Evolutionary conservation across 2,888 invertebrate genomes (phyloP), one percentile per base, ranked within the genome.

Genomic region (Seira ritae): DNA sequence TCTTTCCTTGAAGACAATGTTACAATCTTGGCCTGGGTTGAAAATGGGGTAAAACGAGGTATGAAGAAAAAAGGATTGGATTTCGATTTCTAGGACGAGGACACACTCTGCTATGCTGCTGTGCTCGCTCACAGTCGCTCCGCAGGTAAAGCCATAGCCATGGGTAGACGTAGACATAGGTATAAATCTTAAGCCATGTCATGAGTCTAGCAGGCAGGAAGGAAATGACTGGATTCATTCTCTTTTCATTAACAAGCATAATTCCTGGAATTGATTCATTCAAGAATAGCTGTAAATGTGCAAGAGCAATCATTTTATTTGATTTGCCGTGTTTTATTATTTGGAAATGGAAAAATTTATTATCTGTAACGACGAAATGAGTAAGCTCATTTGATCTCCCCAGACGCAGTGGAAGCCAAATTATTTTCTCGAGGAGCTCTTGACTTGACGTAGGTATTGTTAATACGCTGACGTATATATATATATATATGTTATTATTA

Each of bases 211-310:
- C 55, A 8, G 17, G 55, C 55, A 62, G 22, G 22, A 62, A 62
- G 62, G 62, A 62, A 62, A 62, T 62, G 62, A 62, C 62, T 62
- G 62, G 62, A 62, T 62, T 62, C n/a, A 20, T 62, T 62, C 22
- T 20, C 20, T 62, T 62, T 31, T 31, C 31, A 31, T 31, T 62
- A 62, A 62, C 22, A 55, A 17, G 62, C 62, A 62, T 62, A 62
- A 62, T 62, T 62, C 62, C 62, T 62, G 62, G 62, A 62, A 10
- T 8, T 62, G 22, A 20, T 10, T 22, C 4, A 20, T 20, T n/a
- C n/a, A n/a, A n/a, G 55, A 55, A 55, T 55, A 55, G 55, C 17
- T 12, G 17, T 55, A 55, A 55, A 55, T 55, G 55, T 55, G 17
- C 55, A 55, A 31, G 15, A 17, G 20, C 20, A 22, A 20, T 62